Base-by-base conservation (phyloP, 2,113 vertebrate genomes). In the Tenebrosternarchus preto region DNA sequence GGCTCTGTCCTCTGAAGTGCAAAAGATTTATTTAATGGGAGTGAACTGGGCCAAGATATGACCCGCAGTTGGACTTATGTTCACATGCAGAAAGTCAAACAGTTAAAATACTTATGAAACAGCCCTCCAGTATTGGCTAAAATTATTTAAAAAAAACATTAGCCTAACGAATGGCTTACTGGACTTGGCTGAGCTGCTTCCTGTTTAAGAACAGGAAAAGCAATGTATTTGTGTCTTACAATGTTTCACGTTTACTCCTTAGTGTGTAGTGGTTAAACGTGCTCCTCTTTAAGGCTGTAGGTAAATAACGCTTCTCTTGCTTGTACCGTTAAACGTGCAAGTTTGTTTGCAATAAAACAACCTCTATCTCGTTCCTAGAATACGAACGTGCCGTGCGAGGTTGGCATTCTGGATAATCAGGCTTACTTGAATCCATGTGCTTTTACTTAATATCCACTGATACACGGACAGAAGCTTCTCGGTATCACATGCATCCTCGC, bases 401-500 rank as follows among this genome's bases (percentile, higher is more conserved):
- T 43, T 29, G 36, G 25, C 43, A 31, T 25, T 53, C 16, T 16
- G 27, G 12, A 9, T 66, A 46, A 77, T 33, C n/a, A 19, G 39
- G 7, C 59, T 63, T 73, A 25, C 12, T 39, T 74, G 29, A 39
- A 36, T 60, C n/a, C 55, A 39, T 73, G 60, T 66, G 43, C 43
- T 36, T 73, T 73, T 36, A 63, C 15, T 20, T 64, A 79, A 53
- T n/a, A 57, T 69, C 64, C 43, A 31, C 27, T 19, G 29, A 33
- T n/a, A 11, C 19, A 39, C 12, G 61, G 24, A 61, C 57, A 53
- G 59, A 73, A 80, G 59, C 39, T 31, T 73, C 72, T 80, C 25
- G 61, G 53, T 72, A 72, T 53, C 1, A 53, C 27, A 17, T 33
- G 19, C 43, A 80, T 29, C 25, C 39, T 64, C 68, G 31, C 55